phyloP scores from a whole-genome alignment of 2,888 invertebrate genomes.

The Microctonus aethiopoides region DNA sequence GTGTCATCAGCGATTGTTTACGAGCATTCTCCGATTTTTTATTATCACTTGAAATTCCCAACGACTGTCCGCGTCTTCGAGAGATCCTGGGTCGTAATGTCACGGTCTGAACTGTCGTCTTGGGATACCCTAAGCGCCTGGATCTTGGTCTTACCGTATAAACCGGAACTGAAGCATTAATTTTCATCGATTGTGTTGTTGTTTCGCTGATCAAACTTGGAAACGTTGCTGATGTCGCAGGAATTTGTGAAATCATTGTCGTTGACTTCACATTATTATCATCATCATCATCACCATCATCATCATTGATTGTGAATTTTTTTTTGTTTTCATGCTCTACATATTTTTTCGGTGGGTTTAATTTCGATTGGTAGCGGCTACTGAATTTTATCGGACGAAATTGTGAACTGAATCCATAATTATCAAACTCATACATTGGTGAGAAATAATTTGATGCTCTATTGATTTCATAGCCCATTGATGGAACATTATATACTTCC shows the following conservation, averaged over 20 bases:
- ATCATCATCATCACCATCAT: not conserved
- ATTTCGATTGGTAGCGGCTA: constrained; percentile 48
- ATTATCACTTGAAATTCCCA: not conserved
- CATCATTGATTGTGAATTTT: not conserved
- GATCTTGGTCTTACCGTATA: not conserved
- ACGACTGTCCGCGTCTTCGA: not conserved
- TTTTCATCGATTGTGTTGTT: constrained; percentile 15
- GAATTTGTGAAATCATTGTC: constrained; percentile 31
- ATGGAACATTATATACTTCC: constrained; percentile 42
- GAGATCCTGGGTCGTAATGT: not conserved
- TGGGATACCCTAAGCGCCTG: not conserved
- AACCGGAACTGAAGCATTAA: not conserved
- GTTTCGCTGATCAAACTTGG: constrained; percentile 28
- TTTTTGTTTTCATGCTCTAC: not conserved
- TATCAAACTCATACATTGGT: constrained; percentile 39
- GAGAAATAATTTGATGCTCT: constrained; percentile 13
- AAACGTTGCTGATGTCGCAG: constrained; percentile 36
- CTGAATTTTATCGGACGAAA: constrained; percentile 49
- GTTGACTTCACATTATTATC: not conserved
- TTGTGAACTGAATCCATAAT: constrained; percentile 43
- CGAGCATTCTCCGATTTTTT: not conserved
- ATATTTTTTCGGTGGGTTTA: not conserved
- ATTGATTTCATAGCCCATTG: constrained; percentile 22
- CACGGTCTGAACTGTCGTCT: constrained; percentile 2
- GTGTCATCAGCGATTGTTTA: not conserved